Percentiles rank a stretch among this genome's conserved stretches.
Conservation (phyloP, 2,888 invertebrate genomes). For the Entomobrya multifasciata region DNA sequence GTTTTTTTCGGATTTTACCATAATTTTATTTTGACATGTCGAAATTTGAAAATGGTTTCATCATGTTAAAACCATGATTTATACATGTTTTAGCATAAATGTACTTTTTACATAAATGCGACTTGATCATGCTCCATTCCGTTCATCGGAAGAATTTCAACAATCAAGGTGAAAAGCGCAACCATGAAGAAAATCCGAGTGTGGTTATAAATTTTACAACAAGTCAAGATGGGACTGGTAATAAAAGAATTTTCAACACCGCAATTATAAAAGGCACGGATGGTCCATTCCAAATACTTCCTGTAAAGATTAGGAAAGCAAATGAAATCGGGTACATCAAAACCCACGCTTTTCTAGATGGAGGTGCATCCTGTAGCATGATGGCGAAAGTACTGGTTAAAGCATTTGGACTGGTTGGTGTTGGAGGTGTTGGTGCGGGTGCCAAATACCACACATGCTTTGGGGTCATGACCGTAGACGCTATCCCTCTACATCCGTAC, state of each 20-base stretch:
- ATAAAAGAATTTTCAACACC: no score
- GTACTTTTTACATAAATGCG: no score
- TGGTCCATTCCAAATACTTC: background rate
- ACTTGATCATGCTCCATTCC: slow-evolving; percentile 38
- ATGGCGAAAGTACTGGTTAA: background rate
- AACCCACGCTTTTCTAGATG: background rate
- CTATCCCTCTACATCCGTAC: background rate
- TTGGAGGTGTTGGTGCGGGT: background rate
- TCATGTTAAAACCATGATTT: no score
- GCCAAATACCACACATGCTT: background rate
- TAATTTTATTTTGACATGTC: no score
- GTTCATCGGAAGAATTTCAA: background rate
- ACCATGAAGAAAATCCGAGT: no score
- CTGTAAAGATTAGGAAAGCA: background rate
- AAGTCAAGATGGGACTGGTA: background rate
- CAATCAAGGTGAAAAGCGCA: background rate
- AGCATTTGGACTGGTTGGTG: background rate
- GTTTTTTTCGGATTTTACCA: no score
- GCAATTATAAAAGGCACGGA: background rate
- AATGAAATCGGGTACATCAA: background rate
- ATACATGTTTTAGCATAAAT: no score
- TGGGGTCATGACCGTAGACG: background rate
- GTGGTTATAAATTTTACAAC: no score
- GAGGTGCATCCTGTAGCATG: background rate
- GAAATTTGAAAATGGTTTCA: no score